These are phyloP conservation scores for Drosophila formosana DNA, from an alignment of 2,888 invertebrate genomes.

Conservation along the genomic window DNA sequence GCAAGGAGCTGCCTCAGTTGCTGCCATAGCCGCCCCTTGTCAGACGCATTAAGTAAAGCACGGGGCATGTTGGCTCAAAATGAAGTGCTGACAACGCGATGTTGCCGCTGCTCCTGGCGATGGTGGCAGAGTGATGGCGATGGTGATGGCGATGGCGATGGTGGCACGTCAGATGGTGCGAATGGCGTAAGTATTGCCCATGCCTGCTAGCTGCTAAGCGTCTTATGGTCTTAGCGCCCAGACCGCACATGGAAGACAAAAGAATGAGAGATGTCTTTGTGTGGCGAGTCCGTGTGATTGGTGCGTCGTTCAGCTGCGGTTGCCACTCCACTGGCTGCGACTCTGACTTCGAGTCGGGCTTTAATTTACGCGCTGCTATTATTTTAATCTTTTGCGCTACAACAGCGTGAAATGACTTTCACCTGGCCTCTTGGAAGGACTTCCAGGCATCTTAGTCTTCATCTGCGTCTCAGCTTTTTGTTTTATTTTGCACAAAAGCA, in stretches of 20 bases:
- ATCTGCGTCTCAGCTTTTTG: constrained; percentile 1
- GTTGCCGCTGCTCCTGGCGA: constrained; percentile 23
- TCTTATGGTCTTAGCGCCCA: constrained; percentile 63
- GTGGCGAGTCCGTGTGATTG: constrained; percentile 52
- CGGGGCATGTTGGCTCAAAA: constrained; percentile 74
- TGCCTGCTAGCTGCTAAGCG: constrained; percentile 66
- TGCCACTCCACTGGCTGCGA: not conserved
- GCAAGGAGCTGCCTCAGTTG: constrained; percentile 15
- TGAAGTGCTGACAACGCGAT: constrained; percentile 79
- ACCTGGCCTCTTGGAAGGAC: constrained; percentile 66
- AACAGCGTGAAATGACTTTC: constrained; percentile 82
- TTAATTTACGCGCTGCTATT: constrained; percentile 82
- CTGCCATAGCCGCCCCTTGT: constrained; percentile 6
- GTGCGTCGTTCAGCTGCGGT: constrained; percentile 19
- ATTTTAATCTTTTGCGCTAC: constrained; percentile 82
- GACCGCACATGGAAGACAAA: constrained; percentile 51
- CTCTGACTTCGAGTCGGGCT: not conserved
- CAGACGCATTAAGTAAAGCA: constrained; percentile 75
- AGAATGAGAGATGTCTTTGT: constrained; percentile 39
- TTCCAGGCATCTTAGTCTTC: constrained; percentile 5
- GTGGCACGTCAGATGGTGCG: constrained; percentile 56
- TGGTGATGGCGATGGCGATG: constrained; percentile 15
- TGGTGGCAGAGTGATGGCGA: constrained; percentile 18
- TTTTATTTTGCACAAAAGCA: constrained; percentile 53
- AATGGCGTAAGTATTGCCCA: constrained; percentile 54